Evolutionary conservation across 2,888 invertebrate genomes (phyloP).

Genomic region (Terebella lapidaria): DNA sequence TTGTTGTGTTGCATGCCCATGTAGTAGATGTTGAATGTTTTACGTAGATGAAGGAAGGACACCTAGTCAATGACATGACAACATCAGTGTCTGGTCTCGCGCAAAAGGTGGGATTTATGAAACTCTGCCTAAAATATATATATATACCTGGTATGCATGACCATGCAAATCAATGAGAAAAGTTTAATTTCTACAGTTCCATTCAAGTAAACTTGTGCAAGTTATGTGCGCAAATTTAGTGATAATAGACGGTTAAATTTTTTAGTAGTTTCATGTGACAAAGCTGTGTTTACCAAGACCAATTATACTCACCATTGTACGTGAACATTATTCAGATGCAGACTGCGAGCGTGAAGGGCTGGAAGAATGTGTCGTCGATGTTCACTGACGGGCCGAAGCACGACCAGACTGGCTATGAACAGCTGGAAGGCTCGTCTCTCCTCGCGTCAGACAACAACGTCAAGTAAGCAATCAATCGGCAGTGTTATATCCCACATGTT

Average conservation of each 20-base stretch:
- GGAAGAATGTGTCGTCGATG: slow-evolving; percentile 47
- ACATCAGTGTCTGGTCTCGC: background rate
- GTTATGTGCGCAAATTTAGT: too few relatives aligned
- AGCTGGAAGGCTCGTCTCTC: background rate
- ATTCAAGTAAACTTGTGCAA: too few relatives aligned
- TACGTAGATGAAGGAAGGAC: background rate
- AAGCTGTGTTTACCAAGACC: too few relatives aligned
- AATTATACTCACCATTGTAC: too few relatives aligned
- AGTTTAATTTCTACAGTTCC: too few relatives aligned
- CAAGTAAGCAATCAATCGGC: background rate
- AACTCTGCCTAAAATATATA: background rate
- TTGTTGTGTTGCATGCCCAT: too few relatives aligned
- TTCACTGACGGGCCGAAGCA: slow-evolving; percentile 43
- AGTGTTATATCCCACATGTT: too few relatives aligned
- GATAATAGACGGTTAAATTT: too few relatives aligned
- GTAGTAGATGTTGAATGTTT: too few relatives aligned
- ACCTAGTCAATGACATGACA: background rate
- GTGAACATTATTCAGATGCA: slow-evolving; percentile 32
- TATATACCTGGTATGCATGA: background rate
- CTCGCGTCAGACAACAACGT: background rate
- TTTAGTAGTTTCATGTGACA: too few relatives aligned
- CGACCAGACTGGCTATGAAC: background rate
- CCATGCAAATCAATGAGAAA: too few relatives aligned
- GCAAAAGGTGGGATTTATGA: background rate
- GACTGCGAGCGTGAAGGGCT: slow-evolving; percentile 45